These are phyloP conservation scores for Dicroscelio sp. DNA, from an alignment of 2,888 invertebrate species.

Conservation along the genomic window DNA sequence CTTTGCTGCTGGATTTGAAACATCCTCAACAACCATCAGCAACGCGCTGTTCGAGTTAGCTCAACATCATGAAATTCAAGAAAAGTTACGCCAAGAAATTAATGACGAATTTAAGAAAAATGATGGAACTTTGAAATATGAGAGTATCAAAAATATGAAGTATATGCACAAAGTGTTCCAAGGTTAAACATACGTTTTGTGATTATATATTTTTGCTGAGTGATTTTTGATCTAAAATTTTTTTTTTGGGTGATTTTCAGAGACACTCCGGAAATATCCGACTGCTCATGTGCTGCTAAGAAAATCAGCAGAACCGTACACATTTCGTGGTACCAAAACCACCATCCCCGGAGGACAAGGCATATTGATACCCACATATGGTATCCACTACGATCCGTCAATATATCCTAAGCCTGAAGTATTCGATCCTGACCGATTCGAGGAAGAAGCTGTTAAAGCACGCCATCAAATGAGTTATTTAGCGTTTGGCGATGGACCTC, in stretches of 20 bases:
- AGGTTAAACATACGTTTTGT: conserved; percentile 83
- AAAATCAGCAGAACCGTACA: conserved; percentile 86
- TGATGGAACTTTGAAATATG: conserved; percentile 90
- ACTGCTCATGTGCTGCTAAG: conserved; percentile 89
- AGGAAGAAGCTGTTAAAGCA: conserved; percentile 69
- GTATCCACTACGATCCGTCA: conserved; percentile 86
- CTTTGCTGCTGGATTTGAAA: conserved; percentile 91
- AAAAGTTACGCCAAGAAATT: conserved; percentile 90
- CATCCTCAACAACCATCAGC: conserved; percentile 91
- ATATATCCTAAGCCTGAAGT: conserved; percentile 87
- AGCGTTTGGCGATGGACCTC: conserved; percentile 89
- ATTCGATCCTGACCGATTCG: conserved; percentile 88
- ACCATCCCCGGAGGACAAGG: conserved; percentile 80
- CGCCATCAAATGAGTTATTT: conserved; percentile 85
- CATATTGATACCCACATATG: conserved; percentile 84
- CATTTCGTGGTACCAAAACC: conserved; percentile 85
- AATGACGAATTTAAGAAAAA: conserved; percentile 88
- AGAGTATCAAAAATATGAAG: conserved; percentile 90
- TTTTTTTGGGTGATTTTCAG: conserved; percentile 83
- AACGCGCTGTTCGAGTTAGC: conserved; percentile 91
- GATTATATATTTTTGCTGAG: too few species aligned
- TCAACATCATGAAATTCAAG: conserved; percentile 90
- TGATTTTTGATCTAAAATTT: too few species aligned
- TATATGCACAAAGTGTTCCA: conserved; percentile 91
- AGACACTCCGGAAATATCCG: conserved; percentile 92